A percentile compares a stretch with the other conserved stretches of the same genome.
Evolutionary conservation across 1,140 invertebrate species (phyloP).

Genomic region (Anastatus disparis): DNA sequence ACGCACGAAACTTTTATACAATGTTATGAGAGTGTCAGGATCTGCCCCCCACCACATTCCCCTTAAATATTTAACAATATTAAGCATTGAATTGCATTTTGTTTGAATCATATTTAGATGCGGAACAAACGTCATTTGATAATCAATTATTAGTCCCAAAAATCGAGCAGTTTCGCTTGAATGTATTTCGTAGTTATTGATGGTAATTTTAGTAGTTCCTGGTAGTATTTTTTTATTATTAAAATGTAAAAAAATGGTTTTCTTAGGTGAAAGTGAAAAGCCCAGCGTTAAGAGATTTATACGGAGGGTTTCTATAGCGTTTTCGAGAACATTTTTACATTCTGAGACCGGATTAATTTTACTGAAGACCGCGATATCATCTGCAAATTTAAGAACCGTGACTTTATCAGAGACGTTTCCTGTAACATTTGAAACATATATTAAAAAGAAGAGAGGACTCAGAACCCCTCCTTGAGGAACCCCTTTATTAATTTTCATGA

Average conservation of each 20-base stretch:
- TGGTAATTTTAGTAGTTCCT: background rate
- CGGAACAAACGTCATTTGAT: constrained; percentile 32
- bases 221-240: constrained; percentile 16
- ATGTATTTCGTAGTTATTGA: background rate
- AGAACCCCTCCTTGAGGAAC: background rate
- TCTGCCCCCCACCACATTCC: constrained; percentile 36
- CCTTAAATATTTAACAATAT: constrained; percentile 32
- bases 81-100: background rate
- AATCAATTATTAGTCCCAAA: constrained; percentile 7
- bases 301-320: background rate
- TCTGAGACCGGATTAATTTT: no score
- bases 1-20: constrained; percentile 40
- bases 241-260: constrained; percentile 16
- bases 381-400: background rate
- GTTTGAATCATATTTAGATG: constrained; percentile 27
- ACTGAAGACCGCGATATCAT: background rate
- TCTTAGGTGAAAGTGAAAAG: background rate
- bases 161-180: background rate
- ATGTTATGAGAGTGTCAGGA: constrained; percentile 7
- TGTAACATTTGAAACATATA: background rate
- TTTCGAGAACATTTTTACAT: no score
- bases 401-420: background rate
- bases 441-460: background rate
- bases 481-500: no score
- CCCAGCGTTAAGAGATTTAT: constrained; percentile 16